phyloP scores from a whole-genome alignment of 2,113 vertebrate genomes.

The Forbesichthys papilliferus region DNA sequence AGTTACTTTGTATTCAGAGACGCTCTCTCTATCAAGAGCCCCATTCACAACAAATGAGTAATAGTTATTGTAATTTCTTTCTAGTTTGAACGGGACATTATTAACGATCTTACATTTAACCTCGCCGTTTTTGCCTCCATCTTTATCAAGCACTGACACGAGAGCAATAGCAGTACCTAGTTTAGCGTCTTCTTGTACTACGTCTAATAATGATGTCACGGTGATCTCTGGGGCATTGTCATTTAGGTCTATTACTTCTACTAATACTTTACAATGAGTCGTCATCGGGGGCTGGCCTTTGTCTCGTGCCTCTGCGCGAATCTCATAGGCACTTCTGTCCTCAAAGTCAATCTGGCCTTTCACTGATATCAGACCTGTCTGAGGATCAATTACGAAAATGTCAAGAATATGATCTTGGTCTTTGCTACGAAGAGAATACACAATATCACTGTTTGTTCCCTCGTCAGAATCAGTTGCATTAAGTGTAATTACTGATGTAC shows the following conservation, averaged over 20 bases:
- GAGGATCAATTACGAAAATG: slow-evolving; percentile 65
- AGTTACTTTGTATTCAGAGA: too few species aligned
- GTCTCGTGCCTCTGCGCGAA: slow-evolving; percentile 33
- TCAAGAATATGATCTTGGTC: slow-evolving; percentile 44
- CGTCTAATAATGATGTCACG: slow-evolving; percentile 13
- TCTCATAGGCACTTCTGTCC: slow-evolving; percentile 55
- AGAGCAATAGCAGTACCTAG: too few species aligned
- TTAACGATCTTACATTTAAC: too few species aligned
- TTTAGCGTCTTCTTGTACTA: too few species aligned
- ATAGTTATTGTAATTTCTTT: too few species aligned
- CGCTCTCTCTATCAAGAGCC: too few species aligned
- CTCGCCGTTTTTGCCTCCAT: too few species aligned
- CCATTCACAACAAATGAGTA: too few species aligned
- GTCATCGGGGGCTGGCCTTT: slow-evolving; percentile 42
- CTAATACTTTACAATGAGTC: slow-evolving; percentile 60
- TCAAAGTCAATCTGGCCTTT: slow-evolving; percentile 63
- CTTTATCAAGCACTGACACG: too few species aligned
- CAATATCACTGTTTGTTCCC: slow-evolving; percentile 28
- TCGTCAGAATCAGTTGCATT: slow-evolving; percentile 33
- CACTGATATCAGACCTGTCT: slow-evolving; percentile 71
- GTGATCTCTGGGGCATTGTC: too few species aligned
- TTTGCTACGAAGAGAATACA: slow-evolving; percentile 28
- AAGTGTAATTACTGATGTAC: slow-evolving; percentile 10
- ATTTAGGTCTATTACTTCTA: slow-evolving; percentile 70
- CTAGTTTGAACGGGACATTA: too few species aligned